phyloP scores from a whole-genome alignment of 53 echinoderm and acorn worm genomes.

The Arbacia lixula region DNA sequence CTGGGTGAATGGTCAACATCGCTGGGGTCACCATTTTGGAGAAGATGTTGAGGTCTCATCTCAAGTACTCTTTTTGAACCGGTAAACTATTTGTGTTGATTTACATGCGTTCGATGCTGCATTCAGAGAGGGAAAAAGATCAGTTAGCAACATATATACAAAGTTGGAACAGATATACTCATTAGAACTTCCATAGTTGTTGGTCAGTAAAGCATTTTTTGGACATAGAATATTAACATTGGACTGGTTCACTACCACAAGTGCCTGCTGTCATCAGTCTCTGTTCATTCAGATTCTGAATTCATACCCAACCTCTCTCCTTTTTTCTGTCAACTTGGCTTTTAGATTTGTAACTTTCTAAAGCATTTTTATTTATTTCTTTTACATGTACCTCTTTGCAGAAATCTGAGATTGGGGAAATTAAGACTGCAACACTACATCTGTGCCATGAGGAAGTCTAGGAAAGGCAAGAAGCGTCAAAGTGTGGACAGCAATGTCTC shows the following conservation, averaged over 20 bases:
- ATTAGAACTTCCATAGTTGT: too few relatives aligned
- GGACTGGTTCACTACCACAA: too few relatives aligned
- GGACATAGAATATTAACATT: too few relatives aligned
- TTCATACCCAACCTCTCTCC: too few relatives aligned
- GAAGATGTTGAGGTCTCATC: not conserved
- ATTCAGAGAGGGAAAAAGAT: not conserved
- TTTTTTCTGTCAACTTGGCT: not conserved
- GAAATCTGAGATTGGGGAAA: constrained; percentile 34
- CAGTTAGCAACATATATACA: too few relatives aligned
- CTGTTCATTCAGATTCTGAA: not conserved
- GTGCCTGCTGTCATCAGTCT: too few relatives aligned
- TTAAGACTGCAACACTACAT: constrained; percentile 31
- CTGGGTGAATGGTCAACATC: constrained; percentile 45
- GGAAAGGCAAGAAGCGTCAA: constrained; percentile 3
- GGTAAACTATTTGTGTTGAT: not conserved
- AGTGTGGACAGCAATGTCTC: not conserved
- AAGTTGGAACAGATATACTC: too few relatives aligned
- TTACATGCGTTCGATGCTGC: not conserved
- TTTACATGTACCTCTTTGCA: too few relatives aligned
- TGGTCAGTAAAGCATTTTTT: too few relatives aligned
- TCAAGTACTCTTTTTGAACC: not conserved
- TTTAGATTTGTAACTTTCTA: too few relatives aligned
- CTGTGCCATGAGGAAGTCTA: constrained; percentile 12
- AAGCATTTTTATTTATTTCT: too few relatives aligned
- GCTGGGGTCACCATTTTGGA: constrained; percentile 5